Base-by-base conservation (phyloP, 2,113 vertebrate genomes). In the Austrofundulus limnaeus region DNA sequence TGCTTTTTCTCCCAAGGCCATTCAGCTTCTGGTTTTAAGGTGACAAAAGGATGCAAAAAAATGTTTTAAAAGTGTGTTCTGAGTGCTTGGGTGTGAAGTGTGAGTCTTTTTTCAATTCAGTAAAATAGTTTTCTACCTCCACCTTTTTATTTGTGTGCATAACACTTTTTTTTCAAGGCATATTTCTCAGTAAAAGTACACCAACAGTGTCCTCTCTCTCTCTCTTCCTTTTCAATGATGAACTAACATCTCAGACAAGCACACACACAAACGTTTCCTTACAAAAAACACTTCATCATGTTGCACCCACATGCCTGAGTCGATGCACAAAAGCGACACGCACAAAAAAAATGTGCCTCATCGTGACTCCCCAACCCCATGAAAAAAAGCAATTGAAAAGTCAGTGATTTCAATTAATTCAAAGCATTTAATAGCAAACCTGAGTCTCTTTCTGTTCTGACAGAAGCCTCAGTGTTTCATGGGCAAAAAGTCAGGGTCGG, bases 181-280 rank as follows among this genome's bases (percentile, higher is more conserved):
- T 63, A 68, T 66, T 70, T 66, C 61, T 77, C 59, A 60, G 80
- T 46, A 25, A 61, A 48, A 38, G 20, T 61, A 56, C 69, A 49
- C 61, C 71, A 68, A 82, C 66, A 76, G 70, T 71, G 51, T n/a
- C n/a, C n/a, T n/a, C 56, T 74, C 50, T 72, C 65, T 74, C 53
- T 72, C 48, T 70, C 63, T 38, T 66, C 39, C 66, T 72, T 66
- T 63, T 79, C 82, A 83, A 85, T 75, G 84, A 66, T 75, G 67
- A 70, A 72, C 72, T 23, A 76, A 77, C 66, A 61, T 71, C 25
- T 72, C 51, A 31, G 61, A 70, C 60, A 66, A n/a, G n/a, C n/a
- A n/a, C 39, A 20, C 42, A 61, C 41, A 31, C 11, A 20, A 31
- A 34, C 47, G 43, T 28, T 25, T 53, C 23, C 60, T 39, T 47